Evolutionary conservation across 1,140 invertebrate genomes (phyloP).

Genomic region (Diplogasteroides magnus): DNA sequence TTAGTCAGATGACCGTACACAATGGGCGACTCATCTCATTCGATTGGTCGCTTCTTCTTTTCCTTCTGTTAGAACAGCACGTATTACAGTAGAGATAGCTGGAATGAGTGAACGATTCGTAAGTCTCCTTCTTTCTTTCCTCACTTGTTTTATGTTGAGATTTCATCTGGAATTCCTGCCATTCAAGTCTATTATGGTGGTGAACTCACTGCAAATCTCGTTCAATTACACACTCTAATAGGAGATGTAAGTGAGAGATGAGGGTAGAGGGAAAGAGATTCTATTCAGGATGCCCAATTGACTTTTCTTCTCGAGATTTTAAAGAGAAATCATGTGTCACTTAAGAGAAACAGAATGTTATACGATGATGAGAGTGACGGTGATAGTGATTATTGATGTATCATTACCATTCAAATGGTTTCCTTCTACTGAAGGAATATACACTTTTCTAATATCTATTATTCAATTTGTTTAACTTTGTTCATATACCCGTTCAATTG

Average conservation of each 20-base stretch:
- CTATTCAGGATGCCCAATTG: neutral
- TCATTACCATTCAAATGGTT: neutral
- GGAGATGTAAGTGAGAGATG: slow-evolving; percentile 63
- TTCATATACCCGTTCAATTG: too few relatives aligned
- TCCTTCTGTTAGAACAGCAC: slow-evolving; percentile 82
- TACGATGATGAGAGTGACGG: neutral
- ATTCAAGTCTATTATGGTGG: slow-evolving; percentile 77
- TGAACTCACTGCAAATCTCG: slow-evolving; percentile 85
- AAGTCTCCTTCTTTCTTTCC: slow-evolving; percentile 44
- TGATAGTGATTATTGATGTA: neutral
- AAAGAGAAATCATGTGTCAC: neutral
- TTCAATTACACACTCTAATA: slow-evolving; percentile 75
- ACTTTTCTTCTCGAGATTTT: neutral
- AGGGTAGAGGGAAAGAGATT: neutral
- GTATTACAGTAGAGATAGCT: slow-evolving; percentile 67
- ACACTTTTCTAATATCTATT: neutral
- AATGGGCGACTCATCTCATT: neutral
- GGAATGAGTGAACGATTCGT: slow-evolving; percentile 74
- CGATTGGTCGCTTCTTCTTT: neutral
- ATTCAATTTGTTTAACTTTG: too few relatives aligned
- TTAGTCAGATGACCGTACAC: neutral
- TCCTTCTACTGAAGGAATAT: neutral
- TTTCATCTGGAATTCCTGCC: slow-evolving; percentile 79
- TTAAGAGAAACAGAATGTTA: neutral
- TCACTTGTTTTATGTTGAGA: slow-evolving; percentile 55